Conservation (phyloP, 2,888 invertebrate genomes). For the Podabrus alpinus region DNA sequence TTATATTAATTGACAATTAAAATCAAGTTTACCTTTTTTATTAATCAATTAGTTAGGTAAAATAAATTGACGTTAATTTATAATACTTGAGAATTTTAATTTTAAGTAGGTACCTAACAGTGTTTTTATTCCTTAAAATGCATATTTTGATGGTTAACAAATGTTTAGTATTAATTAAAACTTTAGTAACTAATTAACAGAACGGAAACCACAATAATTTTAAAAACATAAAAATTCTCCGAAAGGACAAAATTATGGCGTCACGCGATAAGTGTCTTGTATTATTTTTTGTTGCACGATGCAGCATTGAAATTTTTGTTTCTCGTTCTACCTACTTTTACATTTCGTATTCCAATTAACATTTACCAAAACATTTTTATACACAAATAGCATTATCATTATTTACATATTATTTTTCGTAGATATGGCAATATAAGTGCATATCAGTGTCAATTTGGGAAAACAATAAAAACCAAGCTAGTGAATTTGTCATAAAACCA, state of each 20-base stretch:
- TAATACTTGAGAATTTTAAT: background rate
- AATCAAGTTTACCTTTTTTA: conserved; percentile 11
- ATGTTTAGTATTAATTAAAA: background rate
- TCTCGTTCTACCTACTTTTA: background rate
- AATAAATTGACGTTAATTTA: background rate
- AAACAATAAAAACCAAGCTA: too few relatives aligned
- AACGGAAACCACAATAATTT: conserved; percentile 1
- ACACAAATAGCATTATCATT: too few relatives aligned
- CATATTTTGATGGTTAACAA: background rate
- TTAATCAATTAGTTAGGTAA: conserved; percentile 9
- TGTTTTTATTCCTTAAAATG: background rate
- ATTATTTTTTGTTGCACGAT: background rate
- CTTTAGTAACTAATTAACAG: background rate
- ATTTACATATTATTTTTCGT: too few relatives aligned
- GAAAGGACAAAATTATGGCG: background rate
- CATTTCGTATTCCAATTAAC: background rate
- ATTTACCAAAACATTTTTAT: too few relatives aligned
- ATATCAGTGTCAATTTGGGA: too few relatives aligned
- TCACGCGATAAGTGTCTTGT: background rate
- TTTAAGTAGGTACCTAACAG: background rate
- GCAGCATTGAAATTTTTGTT: background rate
- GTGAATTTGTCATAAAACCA: too few relatives aligned
- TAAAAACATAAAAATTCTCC: background rate
- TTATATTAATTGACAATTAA: conserved; percentile 27
- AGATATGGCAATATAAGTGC: too few relatives aligned